Percentiles rank a stretch among this genome's conserved stretches.
phyloP scores from a whole-genome alignment of 2,797 vertebrate species.

The Cichlasoma orientale region DNA sequence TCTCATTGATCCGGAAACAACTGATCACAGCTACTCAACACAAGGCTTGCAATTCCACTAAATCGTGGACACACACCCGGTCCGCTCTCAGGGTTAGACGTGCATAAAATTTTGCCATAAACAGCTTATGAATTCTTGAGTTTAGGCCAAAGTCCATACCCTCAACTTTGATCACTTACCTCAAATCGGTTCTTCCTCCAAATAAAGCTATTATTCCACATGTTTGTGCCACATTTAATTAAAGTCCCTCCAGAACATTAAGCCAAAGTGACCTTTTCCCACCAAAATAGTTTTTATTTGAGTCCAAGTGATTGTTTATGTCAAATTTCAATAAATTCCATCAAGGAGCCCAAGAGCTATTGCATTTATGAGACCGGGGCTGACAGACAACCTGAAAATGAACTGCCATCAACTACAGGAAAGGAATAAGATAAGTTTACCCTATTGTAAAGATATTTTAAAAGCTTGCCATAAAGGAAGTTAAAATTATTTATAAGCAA shows the following conservation, averaged over 20 bases:
- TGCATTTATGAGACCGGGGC: neutral
- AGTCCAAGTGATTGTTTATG: neutral
- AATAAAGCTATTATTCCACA: neutral
- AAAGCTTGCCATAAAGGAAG: neutral
- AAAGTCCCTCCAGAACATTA: neutral
- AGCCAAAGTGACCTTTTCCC: accelerated
- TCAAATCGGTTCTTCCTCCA: neutral
- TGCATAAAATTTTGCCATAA: neutral
- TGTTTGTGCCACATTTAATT: neutral
- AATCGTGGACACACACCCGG: too few relatives aligned
- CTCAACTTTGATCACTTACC: neutral
- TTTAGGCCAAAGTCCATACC: neutral
- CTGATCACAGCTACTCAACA: too few relatives aligned
- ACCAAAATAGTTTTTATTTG: neutral
- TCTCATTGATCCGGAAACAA: too few relatives aligned
- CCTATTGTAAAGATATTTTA: neutral
- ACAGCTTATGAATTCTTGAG: neutral
- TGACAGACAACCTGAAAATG: neutral
- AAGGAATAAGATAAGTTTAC: neutral
- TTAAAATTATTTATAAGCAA: neutral
- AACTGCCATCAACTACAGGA: too few relatives aligned
- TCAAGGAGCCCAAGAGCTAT: neutral
- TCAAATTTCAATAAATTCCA: accelerated
- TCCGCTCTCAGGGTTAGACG: neutral
- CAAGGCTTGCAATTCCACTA: too few relatives aligned